phyloP scores from a whole-genome alignment of 2,888 invertebrate species.

The Eucriotettix oculatus region DNA sequence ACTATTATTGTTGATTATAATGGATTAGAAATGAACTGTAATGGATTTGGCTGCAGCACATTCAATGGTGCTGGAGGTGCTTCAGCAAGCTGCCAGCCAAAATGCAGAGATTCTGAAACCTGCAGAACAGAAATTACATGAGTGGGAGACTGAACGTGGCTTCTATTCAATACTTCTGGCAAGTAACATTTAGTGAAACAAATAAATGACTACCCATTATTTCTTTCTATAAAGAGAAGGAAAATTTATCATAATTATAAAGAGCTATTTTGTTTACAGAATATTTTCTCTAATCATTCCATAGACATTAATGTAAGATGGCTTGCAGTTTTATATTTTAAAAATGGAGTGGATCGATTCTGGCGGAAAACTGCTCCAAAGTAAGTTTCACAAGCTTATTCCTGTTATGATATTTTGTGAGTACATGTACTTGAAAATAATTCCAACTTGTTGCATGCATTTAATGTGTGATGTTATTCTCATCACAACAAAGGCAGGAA shows the following conservation, averaged over 20 bases:
- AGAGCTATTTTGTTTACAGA: conserved; percentile 31
- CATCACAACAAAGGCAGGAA: too few relatives aligned
- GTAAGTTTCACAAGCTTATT: conserved; percentile 37
- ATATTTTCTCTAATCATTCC: conserved; percentile 54
- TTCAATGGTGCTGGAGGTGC: conserved; percentile 47
- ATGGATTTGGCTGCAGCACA: conserved; percentile 15
- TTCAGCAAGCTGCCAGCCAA: conserved; percentile 73
- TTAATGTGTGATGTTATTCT: too few relatives aligned
- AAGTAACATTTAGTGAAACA: conserved; percentile 20
- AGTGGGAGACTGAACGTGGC: conserved; percentile 82
- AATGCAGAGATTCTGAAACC: conserved; percentile 67
- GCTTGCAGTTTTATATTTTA: conserved; percentile 83
- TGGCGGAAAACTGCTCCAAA: conserved; percentile 75
- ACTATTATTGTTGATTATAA: too few relatives aligned
- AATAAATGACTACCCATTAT: too few relatives aligned
- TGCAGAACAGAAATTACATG: conserved; percentile 68
- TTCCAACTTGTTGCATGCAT: too few relatives aligned
- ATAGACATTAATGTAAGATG: conserved; percentile 73
- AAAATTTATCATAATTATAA: too few relatives aligned
- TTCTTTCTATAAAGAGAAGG: too few relatives aligned
- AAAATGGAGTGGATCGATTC: conserved; percentile 84
- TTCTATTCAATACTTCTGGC: conserved; percentile 75
- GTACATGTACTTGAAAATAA: not conserved
- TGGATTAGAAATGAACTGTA: not conserved
- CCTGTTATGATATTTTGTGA: not conserved